These are phyloP conservation scores for Engraulis encrasicolus DNA, from an alignment of 2,113 vertebrate species.

Conservation along the genomic window DNA sequence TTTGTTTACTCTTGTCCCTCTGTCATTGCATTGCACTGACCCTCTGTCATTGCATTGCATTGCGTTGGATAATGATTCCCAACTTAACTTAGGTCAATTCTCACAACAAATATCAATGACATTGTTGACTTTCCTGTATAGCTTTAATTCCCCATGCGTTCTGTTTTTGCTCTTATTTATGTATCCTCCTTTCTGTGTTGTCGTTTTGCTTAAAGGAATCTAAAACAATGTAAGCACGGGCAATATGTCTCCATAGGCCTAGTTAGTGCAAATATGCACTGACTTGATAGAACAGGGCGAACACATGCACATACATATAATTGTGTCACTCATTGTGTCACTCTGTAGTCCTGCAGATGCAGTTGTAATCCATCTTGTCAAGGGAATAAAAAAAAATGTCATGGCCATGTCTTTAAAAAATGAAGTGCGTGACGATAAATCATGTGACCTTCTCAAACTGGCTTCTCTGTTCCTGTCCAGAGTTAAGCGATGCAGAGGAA, in stretches of 20 bases:
- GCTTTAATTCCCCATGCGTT: no score
- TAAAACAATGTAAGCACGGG: background rate
- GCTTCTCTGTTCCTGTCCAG: constrained; percentile 62
- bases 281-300: background rate
- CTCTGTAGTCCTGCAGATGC: background rate
- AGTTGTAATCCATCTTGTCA: background rate
- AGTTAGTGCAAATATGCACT: background rate
- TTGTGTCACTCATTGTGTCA: constrained; percentile 10
- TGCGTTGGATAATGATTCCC: no score
- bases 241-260: background rate
- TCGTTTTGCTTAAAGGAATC: background rate
- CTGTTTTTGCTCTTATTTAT: background rate
- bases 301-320: background rate
- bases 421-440: background rate
- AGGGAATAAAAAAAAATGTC: background rate
- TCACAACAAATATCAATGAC: background rate
- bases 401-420: background rate
- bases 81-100: no score
- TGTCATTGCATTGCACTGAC: no score
- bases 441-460: background rate
- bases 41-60: no score
- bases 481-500: constrained; percentile 76
- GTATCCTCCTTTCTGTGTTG: no score
- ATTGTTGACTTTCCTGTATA: no score
- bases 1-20: background rate